Conservation (phyloP, 2,888 invertebrate species). For the Clistopyga incitator region DNA sequence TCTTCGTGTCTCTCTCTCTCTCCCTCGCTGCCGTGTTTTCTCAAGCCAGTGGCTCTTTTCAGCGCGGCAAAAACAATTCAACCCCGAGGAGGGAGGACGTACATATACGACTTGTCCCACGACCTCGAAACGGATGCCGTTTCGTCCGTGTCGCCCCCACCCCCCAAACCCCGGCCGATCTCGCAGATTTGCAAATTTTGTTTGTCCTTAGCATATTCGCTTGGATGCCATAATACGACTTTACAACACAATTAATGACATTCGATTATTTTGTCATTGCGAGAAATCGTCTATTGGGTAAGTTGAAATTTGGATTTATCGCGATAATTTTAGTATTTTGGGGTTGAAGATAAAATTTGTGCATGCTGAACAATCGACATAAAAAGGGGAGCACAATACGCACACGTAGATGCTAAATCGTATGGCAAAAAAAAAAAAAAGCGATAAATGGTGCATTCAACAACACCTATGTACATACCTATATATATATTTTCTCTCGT, state of each 20-base stretch:
- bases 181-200: conserved; percentile 30
- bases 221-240: too few relatives aligned
- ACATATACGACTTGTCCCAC: conserved; percentile 42
- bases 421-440: neutral
- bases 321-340: too few relatives aligned
- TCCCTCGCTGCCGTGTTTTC: conserved; percentile 21
- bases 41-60: conserved; percentile 53
- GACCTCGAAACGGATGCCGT: conserved; percentile 30
- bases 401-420: neutral
- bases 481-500: conserved; percentile 1
- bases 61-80: conserved; percentile 61
- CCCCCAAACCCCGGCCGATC: neutral
- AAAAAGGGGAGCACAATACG: neutral
- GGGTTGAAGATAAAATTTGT: too few relatives aligned
- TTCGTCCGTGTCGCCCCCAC: neutral
- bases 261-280: too few relatives aligned
- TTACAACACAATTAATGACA: too few relatives aligned
- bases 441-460: neutral
- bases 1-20: conserved; percentile 11
- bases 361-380: neutral
- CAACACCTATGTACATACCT: neutral
- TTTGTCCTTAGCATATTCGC: conserved; percentile 13
- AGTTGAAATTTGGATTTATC: too few relatives aligned
- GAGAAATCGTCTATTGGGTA: too few relatives aligned
- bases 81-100: conserved; percentile 18